These are phyloP conservation scores for Melanaphis sacchari DNA, from an alignment of 1,140 invertebrate genomes.

Conservation along the genomic window DNA sequence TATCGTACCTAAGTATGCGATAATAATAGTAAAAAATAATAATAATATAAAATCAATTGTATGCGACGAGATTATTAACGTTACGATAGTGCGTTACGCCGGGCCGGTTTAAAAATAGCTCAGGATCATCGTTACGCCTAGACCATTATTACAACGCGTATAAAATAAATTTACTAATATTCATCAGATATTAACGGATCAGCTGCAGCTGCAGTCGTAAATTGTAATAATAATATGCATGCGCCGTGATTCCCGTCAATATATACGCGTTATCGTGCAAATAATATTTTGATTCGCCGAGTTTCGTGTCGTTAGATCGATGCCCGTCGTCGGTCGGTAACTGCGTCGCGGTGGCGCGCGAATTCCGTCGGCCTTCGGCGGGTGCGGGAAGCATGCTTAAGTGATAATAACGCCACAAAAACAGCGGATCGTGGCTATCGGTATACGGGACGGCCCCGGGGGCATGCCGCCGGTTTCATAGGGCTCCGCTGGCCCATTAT, in stretches of 20 bases:
- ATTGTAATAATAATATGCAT: neutral
- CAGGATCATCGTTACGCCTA: neutral
- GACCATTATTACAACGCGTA: neutral
- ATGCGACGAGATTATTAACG: neutral
- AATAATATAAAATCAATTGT: neutral
- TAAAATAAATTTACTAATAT: neutral
- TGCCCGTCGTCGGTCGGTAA: neutral
- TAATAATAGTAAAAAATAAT: neutral
- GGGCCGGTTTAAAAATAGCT: neutral
- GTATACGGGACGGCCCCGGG: neutral
- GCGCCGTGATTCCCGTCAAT: neutral
- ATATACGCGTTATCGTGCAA: neutral
- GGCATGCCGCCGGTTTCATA: conserved; percentile 47
- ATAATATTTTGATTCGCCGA: neutral
- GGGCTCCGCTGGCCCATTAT: conserved; percentile 50
- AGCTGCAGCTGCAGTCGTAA: no score
- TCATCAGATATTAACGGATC: neutral
- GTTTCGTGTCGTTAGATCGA: neutral
- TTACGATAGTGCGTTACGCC: neutral
- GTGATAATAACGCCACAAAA: neutral
- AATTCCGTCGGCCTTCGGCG: neutral
- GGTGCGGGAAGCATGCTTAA: neutral
- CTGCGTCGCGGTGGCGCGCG: neutral
- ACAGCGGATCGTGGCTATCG: neutral
- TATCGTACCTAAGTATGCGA: neutral